These are phyloP conservation scores for Pristionchus entomophagus DNA, from an alignment of 2,888 invertebrate species.

Conservation along the genomic window DNA sequence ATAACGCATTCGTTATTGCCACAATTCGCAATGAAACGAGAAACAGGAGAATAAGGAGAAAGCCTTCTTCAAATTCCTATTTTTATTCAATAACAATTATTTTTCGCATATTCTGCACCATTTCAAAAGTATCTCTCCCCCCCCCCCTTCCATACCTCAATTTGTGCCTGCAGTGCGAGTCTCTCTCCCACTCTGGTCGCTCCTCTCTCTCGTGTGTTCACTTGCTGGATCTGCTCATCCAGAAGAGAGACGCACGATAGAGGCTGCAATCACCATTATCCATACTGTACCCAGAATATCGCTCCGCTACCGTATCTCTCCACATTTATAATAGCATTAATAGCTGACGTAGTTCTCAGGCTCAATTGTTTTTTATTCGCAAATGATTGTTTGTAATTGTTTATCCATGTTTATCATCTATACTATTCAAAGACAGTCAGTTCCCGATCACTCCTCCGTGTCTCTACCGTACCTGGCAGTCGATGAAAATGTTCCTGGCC, in stretches of 20 bases:
- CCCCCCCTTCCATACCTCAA: background rate
- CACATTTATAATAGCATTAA: too few relatives aligned
- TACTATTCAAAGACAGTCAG: too few relatives aligned
- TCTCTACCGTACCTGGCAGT: conserved; percentile 82
- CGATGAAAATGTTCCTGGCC: conserved; percentile 88
- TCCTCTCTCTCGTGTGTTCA: background rate
- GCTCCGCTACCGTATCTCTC: too few relatives aligned
- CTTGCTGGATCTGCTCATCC: conserved; percentile 51
- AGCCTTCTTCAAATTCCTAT: background rate
- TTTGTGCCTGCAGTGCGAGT: background rate
- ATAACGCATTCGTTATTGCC: too few relatives aligned
- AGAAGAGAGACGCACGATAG: conserved; percentile 54
- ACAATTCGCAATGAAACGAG: background rate
- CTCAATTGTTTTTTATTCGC: too few relatives aligned
- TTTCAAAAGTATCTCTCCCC: background rate
- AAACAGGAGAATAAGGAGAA: too few relatives aligned
- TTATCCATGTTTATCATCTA: too few relatives aligned
- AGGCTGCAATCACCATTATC: conserved; percentile 48
- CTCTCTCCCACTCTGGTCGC: background rate
- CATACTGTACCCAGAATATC: too few relatives aligned
- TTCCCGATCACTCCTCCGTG: background rate
- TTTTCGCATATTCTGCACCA: background rate
- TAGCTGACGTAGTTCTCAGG: too few relatives aligned
- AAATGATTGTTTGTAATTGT: too few relatives aligned
- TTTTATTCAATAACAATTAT: background rate